A percentile compares a stretch with the other conserved stretches of the same genome.
phyloP scores from a whole-genome alignment of 2,797 vertebrate species.

The Dermochelys coriacea region DNA sequence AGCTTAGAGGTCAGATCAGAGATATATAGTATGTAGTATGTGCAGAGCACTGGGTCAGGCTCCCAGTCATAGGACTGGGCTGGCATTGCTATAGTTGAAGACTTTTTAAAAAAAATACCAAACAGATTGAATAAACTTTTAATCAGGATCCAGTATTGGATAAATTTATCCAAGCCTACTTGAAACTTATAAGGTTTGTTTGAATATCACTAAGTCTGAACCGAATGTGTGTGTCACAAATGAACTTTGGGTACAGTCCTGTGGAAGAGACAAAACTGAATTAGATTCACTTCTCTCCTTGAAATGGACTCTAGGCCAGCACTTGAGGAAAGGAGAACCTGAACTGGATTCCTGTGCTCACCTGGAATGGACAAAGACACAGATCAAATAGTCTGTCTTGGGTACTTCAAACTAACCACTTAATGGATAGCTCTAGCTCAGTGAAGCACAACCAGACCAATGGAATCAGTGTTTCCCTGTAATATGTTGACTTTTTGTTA shows the following conservation, averaged over 20 bases:
- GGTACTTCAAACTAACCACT: background rate
- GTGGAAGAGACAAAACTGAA: conserved; percentile 56
- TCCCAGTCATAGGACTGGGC: background rate
- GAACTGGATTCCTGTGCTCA: background rate
- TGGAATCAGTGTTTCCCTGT: background rate
- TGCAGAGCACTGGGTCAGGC: background rate
- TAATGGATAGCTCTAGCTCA: background rate
- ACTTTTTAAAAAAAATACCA: background rate
- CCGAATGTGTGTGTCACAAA: conserved; percentile 41
- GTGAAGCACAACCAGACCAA: background rate
- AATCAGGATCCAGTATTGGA: background rate
- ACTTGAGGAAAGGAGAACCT: conserved; percentile 24
- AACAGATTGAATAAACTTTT: background rate
- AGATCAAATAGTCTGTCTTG: background rate
- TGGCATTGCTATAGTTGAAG: background rate
- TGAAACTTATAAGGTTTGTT: conserved; percentile 46
- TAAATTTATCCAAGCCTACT: conserved; percentile 29
- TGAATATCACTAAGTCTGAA: conserved; percentile 22
- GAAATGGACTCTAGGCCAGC: conserved; percentile 56
- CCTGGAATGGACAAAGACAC: conserved; percentile 8
- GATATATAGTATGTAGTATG: background rate
- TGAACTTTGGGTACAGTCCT: conserved; percentile 49
- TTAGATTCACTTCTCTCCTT: conserved; percentile 51
- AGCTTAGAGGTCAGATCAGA: background rate
- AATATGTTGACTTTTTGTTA: background rate